These are phyloP conservation scores for Chloropsis cyanopogon DNA, from an alignment of 2,113 vertebrate genomes.

Conservation along the genomic window DNA sequence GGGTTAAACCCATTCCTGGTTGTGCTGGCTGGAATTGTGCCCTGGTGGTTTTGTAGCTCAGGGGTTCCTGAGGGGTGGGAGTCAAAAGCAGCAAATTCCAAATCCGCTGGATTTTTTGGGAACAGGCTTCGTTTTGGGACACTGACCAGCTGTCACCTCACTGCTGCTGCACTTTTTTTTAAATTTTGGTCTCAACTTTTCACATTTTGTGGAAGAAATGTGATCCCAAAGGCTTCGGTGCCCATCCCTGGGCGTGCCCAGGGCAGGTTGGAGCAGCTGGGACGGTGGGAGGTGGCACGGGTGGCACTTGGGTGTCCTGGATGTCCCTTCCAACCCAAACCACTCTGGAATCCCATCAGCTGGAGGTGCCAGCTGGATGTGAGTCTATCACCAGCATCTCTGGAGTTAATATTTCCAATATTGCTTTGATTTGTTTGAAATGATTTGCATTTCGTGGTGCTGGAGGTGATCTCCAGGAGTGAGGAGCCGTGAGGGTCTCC, in stretches of 20 bases:
- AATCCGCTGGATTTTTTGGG: not conserved
- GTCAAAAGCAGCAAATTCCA: not conserved
- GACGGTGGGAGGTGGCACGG: not conserved
- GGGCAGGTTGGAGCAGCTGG: not conserved
- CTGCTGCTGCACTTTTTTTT: not conserved
- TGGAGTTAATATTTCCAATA: not conserved
- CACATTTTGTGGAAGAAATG: not conserved
- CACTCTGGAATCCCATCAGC: not conserved
- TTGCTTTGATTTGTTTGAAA: not conserved
- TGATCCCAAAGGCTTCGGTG: not conserved
- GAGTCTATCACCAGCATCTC: not conserved
- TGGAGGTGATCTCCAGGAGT: not conserved
- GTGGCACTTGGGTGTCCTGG: not conserved
- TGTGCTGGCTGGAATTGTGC: not conserved
- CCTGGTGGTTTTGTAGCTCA: accelerated
- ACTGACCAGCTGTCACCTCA: accelerated
- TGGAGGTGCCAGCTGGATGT: not conserved
- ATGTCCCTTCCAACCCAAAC: not conserved
- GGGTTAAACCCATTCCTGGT: not conserved
- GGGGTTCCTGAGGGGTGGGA: not conserved
- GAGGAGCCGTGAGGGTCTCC: not conserved
- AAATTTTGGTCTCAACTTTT: not conserved
- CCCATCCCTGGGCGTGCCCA: not conserved
- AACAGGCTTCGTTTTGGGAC: not conserved
- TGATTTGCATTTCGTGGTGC: not conserved